Conservation (phyloP, 2,797 vertebrate species). For the Babyrousa celebensis region DNA sequence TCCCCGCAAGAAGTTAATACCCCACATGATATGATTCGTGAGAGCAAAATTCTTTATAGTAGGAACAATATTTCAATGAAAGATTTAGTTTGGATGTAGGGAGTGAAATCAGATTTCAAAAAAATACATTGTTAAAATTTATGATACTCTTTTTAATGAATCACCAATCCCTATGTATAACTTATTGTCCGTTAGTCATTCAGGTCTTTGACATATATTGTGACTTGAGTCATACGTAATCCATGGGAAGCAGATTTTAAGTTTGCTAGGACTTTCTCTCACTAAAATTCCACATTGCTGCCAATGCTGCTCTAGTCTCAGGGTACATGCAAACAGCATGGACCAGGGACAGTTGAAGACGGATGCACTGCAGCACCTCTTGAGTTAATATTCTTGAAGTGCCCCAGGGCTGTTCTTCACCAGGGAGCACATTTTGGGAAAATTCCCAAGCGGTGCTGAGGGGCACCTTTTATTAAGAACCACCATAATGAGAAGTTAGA, state of each 20-base stretch:
- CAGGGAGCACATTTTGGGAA: neutral
- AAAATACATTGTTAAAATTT: neutral
- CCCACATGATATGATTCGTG: neutral
- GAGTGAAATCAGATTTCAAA: neutral
- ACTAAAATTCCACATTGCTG: neutral
- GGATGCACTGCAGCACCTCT: neutral
- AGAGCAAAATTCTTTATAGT: slow-evolving; percentile 15
- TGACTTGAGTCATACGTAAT: neutral
- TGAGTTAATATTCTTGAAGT: neutral
- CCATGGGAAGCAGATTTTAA: neutral
- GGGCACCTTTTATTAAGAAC: neutral
- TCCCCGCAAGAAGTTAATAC: slow-evolving; percentile 56
- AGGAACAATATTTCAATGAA: neutral
- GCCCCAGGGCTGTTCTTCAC: neutral
- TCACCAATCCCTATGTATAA: neutral
- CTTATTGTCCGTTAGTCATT: neutral
- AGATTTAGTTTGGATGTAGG: neutral
- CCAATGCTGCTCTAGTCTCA: neutral
- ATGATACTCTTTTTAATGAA: slow-evolving; percentile 26
- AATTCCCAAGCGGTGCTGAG: neutral
- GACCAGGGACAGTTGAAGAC: neutral
- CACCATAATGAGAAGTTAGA: neutral
- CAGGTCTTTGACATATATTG: neutral
- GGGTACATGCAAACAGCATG: neutral
- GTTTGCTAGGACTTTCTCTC: neutral